Evolutionary conservation across 2,888 invertebrate species (phyloP).

Genomic region (Polymixis flavicincta): DNA sequence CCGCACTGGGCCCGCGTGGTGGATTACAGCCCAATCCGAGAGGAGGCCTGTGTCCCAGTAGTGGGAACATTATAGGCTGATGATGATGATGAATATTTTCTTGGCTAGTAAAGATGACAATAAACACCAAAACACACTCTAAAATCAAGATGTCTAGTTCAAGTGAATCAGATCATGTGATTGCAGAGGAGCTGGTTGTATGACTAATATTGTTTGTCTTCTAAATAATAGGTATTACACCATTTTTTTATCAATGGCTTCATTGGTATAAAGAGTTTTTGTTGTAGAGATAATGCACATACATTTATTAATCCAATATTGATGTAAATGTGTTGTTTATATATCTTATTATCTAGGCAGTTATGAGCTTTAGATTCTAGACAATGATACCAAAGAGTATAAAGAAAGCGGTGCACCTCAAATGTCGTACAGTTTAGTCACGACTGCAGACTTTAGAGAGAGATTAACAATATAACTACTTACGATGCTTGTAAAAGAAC

Average conservation of each 20-base stretch:
- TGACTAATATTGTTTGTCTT: slow-evolving; percentile 13
- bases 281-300: neutral
- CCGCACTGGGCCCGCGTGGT: too few relatives aligned
- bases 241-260: neutral
- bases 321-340: neutral
- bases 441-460: neutral
- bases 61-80: too few relatives aligned
- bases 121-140: neutral
- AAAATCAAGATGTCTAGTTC: neutral
- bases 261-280: slow-evolving; percentile 1
- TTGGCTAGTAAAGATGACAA: neutral
- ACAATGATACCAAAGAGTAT: neutral
- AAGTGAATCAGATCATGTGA: slow-evolving; percentile 18
- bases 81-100: too few relatives aligned
- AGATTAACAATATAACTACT: neutral
- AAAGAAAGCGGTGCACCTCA: too few relatives aligned
- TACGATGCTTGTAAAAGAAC: neutral
- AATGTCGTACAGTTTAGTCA: neutral
- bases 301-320: neutral
- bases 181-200: neutral
- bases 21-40: too few relatives aligned
- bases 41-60: too few relatives aligned
- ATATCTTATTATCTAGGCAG: neutral
- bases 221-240: slow-evolving; percentile 1
- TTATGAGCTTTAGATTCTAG: neutral